Percentiles rank a stretch among this genome's conserved stretches.
Evolutionary conservation across 2,113 vertebrate genomes (phyloP).

Genomic region (human (Homo sapiens)): DNA sequence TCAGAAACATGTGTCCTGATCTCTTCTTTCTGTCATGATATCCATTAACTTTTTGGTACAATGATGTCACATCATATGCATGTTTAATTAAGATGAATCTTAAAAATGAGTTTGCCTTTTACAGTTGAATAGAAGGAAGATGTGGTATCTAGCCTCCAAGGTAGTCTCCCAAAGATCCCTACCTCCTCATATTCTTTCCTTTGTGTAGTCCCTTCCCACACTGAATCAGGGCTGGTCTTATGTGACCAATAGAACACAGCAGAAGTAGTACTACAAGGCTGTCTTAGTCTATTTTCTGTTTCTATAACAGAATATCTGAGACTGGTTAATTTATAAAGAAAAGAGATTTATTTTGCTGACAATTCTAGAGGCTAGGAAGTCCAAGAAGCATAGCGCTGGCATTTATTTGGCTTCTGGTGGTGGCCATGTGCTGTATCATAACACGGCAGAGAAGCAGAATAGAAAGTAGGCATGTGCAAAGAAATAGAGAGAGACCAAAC

Average conservation of each 20-base stretch:
- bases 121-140: not conserved
- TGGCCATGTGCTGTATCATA: not conserved
- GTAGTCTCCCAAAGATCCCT: not conserved
- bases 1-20: constrained; percentile 56
- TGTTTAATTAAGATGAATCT: not conserved
- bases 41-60: not conserved
- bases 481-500: not conserved
- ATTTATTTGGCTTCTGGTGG: not conserved
- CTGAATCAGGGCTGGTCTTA: not conserved
- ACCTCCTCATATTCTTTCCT: not conserved
- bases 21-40: constrained; percentile 47
- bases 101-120: not conserved
- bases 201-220: not conserved
- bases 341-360: not conserved
- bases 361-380: not conserved
- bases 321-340: not conserved
- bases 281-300: not conserved
- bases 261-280: not conserved
- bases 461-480: not conserved
- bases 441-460: not conserved
- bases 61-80: not conserved
- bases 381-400: not conserved
- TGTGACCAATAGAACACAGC: not conserved
- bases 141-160: not conserved
- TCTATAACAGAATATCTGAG: not conserved